Evolutionary conservation across 2,797 vertebrate genomes (phyloP).

Genomic region (Heteromormyrus szaboi): DNA sequence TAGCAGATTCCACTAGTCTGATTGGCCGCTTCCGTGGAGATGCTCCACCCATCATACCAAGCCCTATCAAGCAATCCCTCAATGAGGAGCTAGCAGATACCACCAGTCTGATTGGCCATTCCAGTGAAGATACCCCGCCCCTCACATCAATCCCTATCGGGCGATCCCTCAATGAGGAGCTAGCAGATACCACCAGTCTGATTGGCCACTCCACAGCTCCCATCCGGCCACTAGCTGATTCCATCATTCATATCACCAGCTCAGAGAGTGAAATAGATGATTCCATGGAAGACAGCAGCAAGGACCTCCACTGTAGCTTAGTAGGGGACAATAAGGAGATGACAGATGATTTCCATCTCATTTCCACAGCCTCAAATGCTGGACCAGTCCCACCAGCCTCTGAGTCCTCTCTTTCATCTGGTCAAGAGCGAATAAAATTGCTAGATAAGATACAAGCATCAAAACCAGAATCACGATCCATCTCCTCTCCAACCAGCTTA

Average conservation of each 20-base stretch:
- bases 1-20: not conserved
- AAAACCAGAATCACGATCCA: not conserved
- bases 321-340: not conserved
- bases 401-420: not conserved
- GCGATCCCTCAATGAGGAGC: slow-evolving; percentile 60
- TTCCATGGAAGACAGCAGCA: slow-evolving; percentile 38
- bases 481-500: not conserved
- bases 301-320: slow-evolving; percentile 28
- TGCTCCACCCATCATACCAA: not conserved
- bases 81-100: slow-evolving; percentile 47
- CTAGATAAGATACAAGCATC: not conserved
- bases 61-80: slow-evolving; percentile 65
- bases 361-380: not conserved
- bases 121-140: not conserved
- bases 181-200: not conserved
- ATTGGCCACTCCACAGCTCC: not conserved
- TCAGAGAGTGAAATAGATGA: slow-evolving; percentile 61
- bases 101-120: not conserved
- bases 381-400: not conserved
- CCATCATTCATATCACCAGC: slow-evolving; percentile 39
- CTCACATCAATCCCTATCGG: slow-evolving; percentile 53
- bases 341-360: not conserved
- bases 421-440: not conserved
- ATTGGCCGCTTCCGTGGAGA: not conserved
- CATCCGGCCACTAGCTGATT: not conserved